Conservation (phyloP, 2,888 invertebrate species). For the Hyalella azteca region DNA sequence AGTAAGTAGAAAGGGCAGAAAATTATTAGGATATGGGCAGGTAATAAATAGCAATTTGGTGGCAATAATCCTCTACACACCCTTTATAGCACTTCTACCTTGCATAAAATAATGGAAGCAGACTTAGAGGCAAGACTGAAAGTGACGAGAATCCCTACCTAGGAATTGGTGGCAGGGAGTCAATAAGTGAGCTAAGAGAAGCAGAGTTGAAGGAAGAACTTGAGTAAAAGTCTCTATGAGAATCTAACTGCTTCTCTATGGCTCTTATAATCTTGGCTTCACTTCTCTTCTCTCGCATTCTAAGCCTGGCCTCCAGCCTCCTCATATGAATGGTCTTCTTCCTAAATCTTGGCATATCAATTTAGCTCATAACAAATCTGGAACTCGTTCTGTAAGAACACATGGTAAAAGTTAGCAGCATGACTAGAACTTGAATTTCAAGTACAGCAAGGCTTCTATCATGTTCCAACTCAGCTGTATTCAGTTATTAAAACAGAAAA, state of each 20-base stretch:
- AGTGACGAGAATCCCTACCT: constrained; percentile 19
- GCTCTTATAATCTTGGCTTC: not conserved
- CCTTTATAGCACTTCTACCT: too few species aligned
- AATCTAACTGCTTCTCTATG: constrained; percentile 10
- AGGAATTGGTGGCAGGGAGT: constrained; percentile 23
- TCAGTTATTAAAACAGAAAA: too few species aligned
- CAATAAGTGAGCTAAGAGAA: constrained; percentile 17
- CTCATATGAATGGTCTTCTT: constrained; percentile 1
- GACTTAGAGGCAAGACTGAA: too few species aligned
- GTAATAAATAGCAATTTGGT: too few species aligned
- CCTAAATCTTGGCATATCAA: constrained; percentile 23
- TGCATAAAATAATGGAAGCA: too few species aligned
- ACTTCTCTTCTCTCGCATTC: constrained; percentile 28
- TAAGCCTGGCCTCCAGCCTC: constrained; percentile 12
- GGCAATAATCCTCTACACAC: too few species aligned
- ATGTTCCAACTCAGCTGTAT: too few species aligned
- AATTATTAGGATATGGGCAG: too few species aligned
- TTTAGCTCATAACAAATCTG: not conserved
- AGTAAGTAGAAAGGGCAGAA: too few species aligned
- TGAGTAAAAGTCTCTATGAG: not conserved
- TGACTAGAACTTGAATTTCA: too few species aligned
- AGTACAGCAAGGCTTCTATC: too few species aligned
- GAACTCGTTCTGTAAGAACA: not conserved
- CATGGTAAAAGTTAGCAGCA: not conserved
- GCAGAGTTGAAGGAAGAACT: not conserved